Evolutionary conservation across 2,797 vertebrate genomes (phyloP).

Genomic region (Hemibagrus guttatus): DNA sequence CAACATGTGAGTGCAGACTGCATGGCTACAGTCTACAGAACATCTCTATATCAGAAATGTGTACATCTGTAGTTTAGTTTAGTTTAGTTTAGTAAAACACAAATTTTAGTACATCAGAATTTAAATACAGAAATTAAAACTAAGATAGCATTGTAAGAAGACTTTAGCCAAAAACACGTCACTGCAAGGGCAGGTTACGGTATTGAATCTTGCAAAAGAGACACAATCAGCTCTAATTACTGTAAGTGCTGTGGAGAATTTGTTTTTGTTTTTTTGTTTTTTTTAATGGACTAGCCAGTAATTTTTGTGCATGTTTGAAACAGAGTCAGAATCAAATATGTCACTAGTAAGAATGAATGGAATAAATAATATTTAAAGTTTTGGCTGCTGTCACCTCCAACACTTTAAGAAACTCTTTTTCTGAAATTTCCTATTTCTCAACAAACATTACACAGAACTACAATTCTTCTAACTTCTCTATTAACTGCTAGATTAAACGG

Average conservation of each 20-base stretch:
- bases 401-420: neutral
- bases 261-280: too few species aligned
- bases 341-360: neutral
- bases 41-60: too few species aligned
- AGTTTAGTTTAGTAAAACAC: too few species aligned
- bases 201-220: too few species aligned
- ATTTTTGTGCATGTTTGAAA: neutral
- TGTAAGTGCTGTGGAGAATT: neutral
- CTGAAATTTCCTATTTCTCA: neutral
- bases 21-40: too few species aligned
- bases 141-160: neutral
- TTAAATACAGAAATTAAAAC: neutral
- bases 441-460: neutral
- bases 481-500: neutral
- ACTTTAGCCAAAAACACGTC: too few species aligned
- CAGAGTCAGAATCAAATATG: neutral
- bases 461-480: neutral
- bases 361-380: neutral
- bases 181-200: too few species aligned
- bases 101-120: too few species aligned
- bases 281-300: neutral
- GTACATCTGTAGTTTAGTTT: too few species aligned
- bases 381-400: neutral
- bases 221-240: neutral
- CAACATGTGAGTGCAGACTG: too few species aligned